phyloP scores from a whole-genome alignment of 2,888 invertebrate genomes.

The Idaea dimidiata region DNA sequence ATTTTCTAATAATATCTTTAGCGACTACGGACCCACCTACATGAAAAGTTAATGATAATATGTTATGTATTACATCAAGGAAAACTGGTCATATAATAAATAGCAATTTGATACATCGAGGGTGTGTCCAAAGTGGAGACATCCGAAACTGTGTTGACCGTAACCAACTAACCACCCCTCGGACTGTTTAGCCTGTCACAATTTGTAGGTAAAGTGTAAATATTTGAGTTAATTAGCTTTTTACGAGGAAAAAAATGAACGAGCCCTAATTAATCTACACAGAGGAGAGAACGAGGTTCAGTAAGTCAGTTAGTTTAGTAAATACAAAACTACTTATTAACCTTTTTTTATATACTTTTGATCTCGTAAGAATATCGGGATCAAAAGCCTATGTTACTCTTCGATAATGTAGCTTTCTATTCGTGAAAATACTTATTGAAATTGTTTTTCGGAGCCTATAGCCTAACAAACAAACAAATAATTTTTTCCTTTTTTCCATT shows the following conservation, averaged over 20 bases:
- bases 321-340: no score
- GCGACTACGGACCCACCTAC: neutral
- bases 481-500: no score
- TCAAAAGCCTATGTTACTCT: no score
- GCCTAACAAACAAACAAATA: no score
- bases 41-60: neutral
- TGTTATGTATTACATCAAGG: neutral
- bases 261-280: no score
- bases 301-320: no score
- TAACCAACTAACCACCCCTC: neutral
- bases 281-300: no score
- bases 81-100: neutral
- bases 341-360: no score
- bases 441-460: no score
- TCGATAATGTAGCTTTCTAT: no score
- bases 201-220: neutral
- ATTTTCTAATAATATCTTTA: neutral
- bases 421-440: no score
- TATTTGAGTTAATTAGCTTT: neutral
- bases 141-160: neutral
- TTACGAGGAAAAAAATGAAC: neutral
- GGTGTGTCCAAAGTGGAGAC: neutral
- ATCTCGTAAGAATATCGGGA: no score
- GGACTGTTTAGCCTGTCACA: neutral
- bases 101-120: neutral